phyloP scores from a whole-genome alignment of 2,888 invertebrate genomes.

The Fissipunctia ypsillon region DNA sequence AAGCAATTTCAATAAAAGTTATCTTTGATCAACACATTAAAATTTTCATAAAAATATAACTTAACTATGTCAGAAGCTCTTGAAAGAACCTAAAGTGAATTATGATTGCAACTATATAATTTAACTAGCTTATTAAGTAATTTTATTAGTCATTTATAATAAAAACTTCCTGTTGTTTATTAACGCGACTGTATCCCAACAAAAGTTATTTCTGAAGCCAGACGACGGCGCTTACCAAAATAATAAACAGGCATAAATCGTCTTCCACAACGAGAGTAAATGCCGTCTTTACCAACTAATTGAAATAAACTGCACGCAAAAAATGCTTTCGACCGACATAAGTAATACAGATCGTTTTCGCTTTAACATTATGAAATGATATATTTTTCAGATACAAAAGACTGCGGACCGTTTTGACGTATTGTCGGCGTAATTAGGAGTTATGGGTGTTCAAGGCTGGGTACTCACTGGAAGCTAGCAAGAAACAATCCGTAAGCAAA shows the following conservation, averaged over 20 bases:
- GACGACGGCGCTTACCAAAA: slow-evolving; percentile 68
- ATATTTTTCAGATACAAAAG: slow-evolving; percentile 60
- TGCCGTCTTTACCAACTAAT: slow-evolving; percentile 74
- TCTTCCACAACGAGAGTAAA: slow-evolving; percentile 68
- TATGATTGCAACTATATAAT: slow-evolving; percentile 26
- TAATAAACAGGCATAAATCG: slow-evolving; percentile 78
- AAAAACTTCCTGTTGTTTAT: slow-evolving; percentile 46
- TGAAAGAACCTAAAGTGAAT: slow-evolving; percentile 18
- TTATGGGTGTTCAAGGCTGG: slow-evolving; percentile 68
- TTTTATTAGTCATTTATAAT: slow-evolving; percentile 27
- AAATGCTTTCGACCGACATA: slow-evolving; percentile 57
- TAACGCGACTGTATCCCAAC: slow-evolving; percentile 29
- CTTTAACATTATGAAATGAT: slow-evolving; percentile 58
- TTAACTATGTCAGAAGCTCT: slow-evolving; percentile 34
- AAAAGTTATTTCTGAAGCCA: slow-evolving; percentile 68
- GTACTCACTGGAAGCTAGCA: slow-evolving; percentile 39
- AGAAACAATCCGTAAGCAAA: neutral
- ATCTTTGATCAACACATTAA: slow-evolving; percentile 24
- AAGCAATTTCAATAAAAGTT: slow-evolving; percentile 13
- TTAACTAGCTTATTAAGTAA: slow-evolving; percentile 27
- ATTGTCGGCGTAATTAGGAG: slow-evolving; percentile 71
- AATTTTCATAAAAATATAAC: slow-evolving; percentile 34
- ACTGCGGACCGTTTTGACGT: slow-evolving; percentile 61
- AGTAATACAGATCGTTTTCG: slow-evolving; percentile 39
- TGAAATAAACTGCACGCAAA: slow-evolving; percentile 79